phyloP scores from a whole-genome alignment of 1,140 invertebrate genomes.

The Hestina assimilis region DNA sequence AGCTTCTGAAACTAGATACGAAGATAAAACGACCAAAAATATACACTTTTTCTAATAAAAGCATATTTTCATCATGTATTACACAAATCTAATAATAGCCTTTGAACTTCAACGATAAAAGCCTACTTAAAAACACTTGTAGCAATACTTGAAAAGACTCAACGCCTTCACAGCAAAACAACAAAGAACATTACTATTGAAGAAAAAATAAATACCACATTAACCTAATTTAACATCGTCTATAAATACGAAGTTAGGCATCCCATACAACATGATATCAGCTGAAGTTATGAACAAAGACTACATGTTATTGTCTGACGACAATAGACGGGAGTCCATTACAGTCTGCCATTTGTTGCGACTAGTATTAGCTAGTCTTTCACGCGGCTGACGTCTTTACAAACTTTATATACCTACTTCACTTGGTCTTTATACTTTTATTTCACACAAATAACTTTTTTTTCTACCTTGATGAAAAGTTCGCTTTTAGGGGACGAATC shows the following conservation, averaged over 20 bases:
- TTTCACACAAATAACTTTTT: background rate
- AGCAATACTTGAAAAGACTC: too few species aligned
- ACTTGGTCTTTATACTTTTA: background rate
- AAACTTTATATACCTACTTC: background rate
- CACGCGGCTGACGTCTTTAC: slow-evolving; percentile 11
- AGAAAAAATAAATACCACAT: slow-evolving; percentile 17
- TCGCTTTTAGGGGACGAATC: background rate
- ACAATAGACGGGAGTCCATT: slow-evolving; percentile 30
- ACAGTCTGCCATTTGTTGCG: slow-evolving; percentile 23
- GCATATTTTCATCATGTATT: too few species aligned
- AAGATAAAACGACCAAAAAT: too few species aligned
- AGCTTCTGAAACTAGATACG: too few species aligned
- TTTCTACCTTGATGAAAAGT: background rate
- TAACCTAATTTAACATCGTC: slow-evolving; percentile 17
- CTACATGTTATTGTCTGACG: slow-evolving; percentile 20
- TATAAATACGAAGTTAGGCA: slow-evolving; percentile 24
- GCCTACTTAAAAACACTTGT: too few species aligned
- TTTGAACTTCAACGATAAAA: too few species aligned
- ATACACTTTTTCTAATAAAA: too few species aligned
- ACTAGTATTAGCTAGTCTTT: slow-evolving; percentile 21
- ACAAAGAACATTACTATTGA: too few species aligned
- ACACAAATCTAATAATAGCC: too few species aligned
- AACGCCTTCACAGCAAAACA: too few species aligned
- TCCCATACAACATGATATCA: slow-evolving; percentile 16
- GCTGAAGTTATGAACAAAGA: slow-evolving; percentile 30